A percentile compares a stretch with the other conserved stretches of the same genome.
Evolutionary conservation across 2,888 invertebrate genomes (phyloP).

Genomic region (Calliscelio sp.): DNA sequence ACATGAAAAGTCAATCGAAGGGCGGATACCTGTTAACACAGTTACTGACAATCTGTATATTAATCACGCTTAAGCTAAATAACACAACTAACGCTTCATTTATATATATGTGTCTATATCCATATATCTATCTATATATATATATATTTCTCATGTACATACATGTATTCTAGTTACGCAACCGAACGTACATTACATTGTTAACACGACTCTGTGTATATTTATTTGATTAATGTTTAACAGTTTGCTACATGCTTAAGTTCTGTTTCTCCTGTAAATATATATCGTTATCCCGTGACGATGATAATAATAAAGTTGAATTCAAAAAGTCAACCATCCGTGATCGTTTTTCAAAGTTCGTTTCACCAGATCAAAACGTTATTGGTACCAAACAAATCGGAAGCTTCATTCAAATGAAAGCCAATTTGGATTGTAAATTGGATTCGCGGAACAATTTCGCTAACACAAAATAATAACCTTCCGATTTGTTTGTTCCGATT

Average conservation of each 20-base stretch:
- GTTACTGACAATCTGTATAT: constrained; percentile 33
- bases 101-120: too few relatives aligned
- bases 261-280: constrained; percentile 13
- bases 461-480: neutral
- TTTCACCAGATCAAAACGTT: constrained; percentile 27
- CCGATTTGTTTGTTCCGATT: constrained; percentile 13
- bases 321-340: constrained; percentile 3
- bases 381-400: constrained; percentile 19
- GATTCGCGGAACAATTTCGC: constrained; percentile 22
- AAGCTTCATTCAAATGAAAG: constrained; percentile 18
- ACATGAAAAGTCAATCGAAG: constrained; percentile 46
- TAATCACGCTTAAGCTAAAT: constrained; percentile 21
- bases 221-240: neutral
- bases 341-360: constrained; percentile 19
- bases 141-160: too few relatives aligned
- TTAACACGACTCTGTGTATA: constrained; percentile 29
- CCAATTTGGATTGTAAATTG: constrained; percentile 31
- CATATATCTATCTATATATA: too few relatives aligned
- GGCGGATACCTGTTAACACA: constrained; percentile 35
- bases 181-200: too few relatives aligned
- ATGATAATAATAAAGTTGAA: constrained; percentile 16
- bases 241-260: constrained; percentile 12
- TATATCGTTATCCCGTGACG: neutral
- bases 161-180: too few relatives aligned
- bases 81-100: constrained; percentile 8